Evolutionary conservation across 2,113 vertebrate species (phyloP).

Genomic region (Lota lota): DNA sequence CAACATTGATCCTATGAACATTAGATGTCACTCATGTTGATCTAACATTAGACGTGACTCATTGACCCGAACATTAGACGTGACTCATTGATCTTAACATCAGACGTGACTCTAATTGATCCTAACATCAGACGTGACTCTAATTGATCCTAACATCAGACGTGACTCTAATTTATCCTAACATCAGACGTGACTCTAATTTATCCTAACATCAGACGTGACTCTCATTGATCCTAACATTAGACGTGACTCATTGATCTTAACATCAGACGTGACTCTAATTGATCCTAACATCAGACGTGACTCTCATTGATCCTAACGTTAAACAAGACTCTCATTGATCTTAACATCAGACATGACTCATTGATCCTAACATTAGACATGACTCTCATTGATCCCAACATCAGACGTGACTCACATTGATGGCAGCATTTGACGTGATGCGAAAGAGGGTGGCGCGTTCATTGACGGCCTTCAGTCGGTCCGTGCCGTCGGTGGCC

Average conservation of each 20-base stretch:
- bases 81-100: background rate
- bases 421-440: slow-evolving; percentile 98
- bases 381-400: background rate
- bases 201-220: slow-evolving; percentile 59
- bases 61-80: background rate
- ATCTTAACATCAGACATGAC: background rate
- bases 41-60: background rate
- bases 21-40: background rate
- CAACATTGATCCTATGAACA: background rate
- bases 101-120: slow-evolving; percentile 64
- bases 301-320: slow-evolving; percentile 67
- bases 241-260: background rate
- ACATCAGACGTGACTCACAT: slow-evolving; percentile 23
- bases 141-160: background rate
- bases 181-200: slow-evolving; percentile 23
- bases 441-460: slow-evolving; percentile 93
- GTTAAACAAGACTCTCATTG: background rate
- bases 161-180: background rate
- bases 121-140: background rate
- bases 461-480: slow-evolving; percentile 86
- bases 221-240: background rate
- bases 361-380: background rate
- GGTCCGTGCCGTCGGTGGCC: slow-evolving; percentile 78
- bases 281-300: background rate
- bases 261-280: background rate